A percentile compares a stretch with the other conserved stretches of the same genome.
phyloP scores from a whole-genome alignment of 2,113 vertebrate genomes.

The Neotoma lepida region DNA sequence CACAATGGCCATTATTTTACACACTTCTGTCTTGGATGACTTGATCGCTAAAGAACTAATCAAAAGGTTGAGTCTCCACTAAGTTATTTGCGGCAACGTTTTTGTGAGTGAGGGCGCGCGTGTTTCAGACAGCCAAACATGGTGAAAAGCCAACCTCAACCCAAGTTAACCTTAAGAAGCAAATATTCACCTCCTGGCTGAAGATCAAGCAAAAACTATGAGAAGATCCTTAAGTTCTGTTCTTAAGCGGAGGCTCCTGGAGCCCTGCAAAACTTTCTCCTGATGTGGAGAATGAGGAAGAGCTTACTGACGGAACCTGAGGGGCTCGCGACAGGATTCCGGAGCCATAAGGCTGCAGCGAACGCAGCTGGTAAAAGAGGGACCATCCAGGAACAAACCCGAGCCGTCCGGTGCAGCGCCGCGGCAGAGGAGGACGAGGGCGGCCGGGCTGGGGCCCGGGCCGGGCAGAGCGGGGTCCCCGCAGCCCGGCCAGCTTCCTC shows the following conservation, averaged over 20 bases:
- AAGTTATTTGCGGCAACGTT: background rate
- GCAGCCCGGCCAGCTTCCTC: background rate
- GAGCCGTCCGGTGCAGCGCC: background rate
- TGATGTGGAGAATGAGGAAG: background rate
- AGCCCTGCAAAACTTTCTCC: background rate
- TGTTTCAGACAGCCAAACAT: slow-evolving; percentile 51
- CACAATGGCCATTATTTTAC: slow-evolving; percentile 14
- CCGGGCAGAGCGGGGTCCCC: background rate
- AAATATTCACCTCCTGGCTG: slow-evolving; percentile 48
- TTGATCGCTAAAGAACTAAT: slow-evolving; percentile 36
- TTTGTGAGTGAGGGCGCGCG: background rate
- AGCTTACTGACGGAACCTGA: background rate
- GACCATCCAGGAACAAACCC: background rate
- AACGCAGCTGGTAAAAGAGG: background rate
- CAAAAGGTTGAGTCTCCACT: background rate
- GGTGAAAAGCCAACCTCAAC: slow-evolving; percentile 51
- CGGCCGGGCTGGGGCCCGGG: background rate
- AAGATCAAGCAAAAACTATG: slow-evolving; percentile 33
- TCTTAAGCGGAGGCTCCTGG: background rate
- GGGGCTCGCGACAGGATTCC: background rate
- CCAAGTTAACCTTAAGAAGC: slow-evolving; percentile 62
- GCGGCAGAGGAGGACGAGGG: background rate
- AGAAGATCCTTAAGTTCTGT: background rate
- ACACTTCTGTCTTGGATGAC: slow-evolving; percentile 6
- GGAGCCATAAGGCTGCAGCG: background rate